Percentiles rank a stretch among this genome's conserved stretches.
phyloP scores from a whole-genome alignment of 2,888 invertebrate genomes.

The Oscheius sp. region DNA sequence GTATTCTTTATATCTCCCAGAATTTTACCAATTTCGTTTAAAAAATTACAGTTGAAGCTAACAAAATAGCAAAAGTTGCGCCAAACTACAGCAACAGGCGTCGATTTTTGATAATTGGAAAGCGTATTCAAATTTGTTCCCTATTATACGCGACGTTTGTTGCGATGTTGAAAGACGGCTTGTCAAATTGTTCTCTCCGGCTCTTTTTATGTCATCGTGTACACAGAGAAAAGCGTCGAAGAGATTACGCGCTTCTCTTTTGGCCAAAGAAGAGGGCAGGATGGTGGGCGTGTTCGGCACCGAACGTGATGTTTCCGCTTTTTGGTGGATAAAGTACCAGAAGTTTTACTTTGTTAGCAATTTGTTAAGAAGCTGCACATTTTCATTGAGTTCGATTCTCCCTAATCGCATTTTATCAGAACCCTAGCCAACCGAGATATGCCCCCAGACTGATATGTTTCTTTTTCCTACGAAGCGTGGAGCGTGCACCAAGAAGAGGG shows the following conservation, averaged over 20 bases:
- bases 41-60: too few relatives aligned
- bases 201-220: conserved; percentile 29
- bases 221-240: conserved; percentile 26
- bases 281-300: too few relatives aligned
- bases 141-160: conserved; percentile 32
- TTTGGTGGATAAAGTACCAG: background rate
- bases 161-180: background rate
- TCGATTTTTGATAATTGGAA: too few relatives aligned
- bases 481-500: conserved; percentile 10
- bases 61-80: too few relatives aligned
- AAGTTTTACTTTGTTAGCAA: too few relatives aligned
- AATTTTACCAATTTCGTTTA: too few relatives aligned
- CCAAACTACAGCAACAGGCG: too few relatives aligned
- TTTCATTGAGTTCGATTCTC: too few relatives aligned
- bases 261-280: background rate
- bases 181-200: conserved; percentile 10
- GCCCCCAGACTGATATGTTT: conserved; percentile 23
- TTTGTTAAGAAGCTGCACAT: too few relatives aligned
- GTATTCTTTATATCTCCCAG: too few relatives aligned
- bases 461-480: conserved; percentile 3
- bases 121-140: too few relatives aligned
- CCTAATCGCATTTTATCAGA: too few relatives aligned
- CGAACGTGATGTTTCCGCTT: background rate
- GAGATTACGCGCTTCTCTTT: conserved; percentile 22
- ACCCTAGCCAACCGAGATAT: background rate